A percentile compares a stretch with the other conserved stretches of the same genome.
Conservation (phyloP, 1,140 invertebrate species). For the Lasaia peninsularis region DNA sequence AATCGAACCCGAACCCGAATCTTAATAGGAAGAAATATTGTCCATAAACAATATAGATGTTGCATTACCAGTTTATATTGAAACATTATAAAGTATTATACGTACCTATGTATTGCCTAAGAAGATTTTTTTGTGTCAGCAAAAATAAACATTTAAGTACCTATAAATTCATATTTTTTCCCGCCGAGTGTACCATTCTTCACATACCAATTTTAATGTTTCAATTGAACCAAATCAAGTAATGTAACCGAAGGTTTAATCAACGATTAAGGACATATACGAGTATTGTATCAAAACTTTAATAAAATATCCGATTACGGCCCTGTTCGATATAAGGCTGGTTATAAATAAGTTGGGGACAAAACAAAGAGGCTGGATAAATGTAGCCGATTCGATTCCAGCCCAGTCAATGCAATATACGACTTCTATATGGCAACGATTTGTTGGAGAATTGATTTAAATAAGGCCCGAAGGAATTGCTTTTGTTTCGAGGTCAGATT, state of each 20-base stretch:
- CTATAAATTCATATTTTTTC: too few species aligned
- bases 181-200: not conserved
- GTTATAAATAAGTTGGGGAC: slow-evolving; percentile 48
- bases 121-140: too few species aligned
- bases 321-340: slow-evolving; percentile 23
- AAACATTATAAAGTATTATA: too few species aligned
- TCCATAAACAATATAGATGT: too few species aligned
- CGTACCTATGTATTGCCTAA: too few species aligned
- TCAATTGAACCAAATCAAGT: not conserved
- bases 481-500: too few species aligned
- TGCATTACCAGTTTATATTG: too few species aligned
- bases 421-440: slow-evolving; percentile 21
- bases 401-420: slow-evolving; percentile 38
- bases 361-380: slow-evolving; percentile 55
- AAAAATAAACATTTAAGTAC: too few species aligned
- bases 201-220: not conserved
- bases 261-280: not conserved
- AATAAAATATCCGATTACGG: slow-evolving; percentile 19
- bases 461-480: not conserved
- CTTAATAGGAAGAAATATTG: too few species aligned
- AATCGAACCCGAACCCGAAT: too few species aligned
- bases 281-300: not conserved
- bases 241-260: not conserved
- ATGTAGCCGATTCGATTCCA: slow-evolving; percentile 42
- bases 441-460: slow-evolving; percentile 12